Evolutionary conservation across 2,888 invertebrate species (phyloP), one percentile per base, ranked within the genome.

Genomic region (Adineta ricciae): DNA sequence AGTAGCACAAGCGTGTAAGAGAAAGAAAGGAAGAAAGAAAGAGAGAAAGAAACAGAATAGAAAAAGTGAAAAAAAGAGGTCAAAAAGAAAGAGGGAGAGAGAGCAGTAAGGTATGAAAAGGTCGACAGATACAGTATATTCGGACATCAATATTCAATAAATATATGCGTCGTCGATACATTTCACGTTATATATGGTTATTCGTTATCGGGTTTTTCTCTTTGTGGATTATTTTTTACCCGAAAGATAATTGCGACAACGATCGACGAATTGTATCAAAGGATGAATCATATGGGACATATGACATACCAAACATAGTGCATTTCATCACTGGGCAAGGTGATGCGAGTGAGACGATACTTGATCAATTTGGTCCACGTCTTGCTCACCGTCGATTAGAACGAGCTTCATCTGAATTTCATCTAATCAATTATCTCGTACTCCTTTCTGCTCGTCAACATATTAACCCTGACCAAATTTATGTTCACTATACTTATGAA

Each of bases 321-420:
- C 73, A 78, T 41, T 78, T 78, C 41, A 78, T 78, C 11, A 78
- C 73, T 8, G 24, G 73, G 24, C 73, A 78, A 78, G 73, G 73
- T 41, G 73, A 78, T 78, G 24, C 38, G 24, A 38, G 38, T 8
- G 41, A 78, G 11, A 0, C 36, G 41, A 21, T 41, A 8, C 41
- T 78, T 24, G 24, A 78, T 21, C 11, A 9, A 8, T 38, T 7
- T 78, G 73, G 73, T 36, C 73, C 73, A 41, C 36, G 21, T 24
- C 41, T 78, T 36, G 24, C 1, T 78, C 21, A 2, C 24, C 38
- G 21, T 41, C 36, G 41, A 41, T 38, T 78, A 38, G 41, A 78
- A 41, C 73, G 41, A 41, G 73, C 73, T 24, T 2, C 38, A 24
- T 9, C 14, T 32, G 73, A 78, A 78, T 78, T 78, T 78, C 38